A percentile compares a stretch with the other conserved stretches of the same genome.
These are phyloP conservation scores for Pteropus alecto DNA, from an alignment of 2,113 vertebrate species.

Conservation along the genomic window DNA sequence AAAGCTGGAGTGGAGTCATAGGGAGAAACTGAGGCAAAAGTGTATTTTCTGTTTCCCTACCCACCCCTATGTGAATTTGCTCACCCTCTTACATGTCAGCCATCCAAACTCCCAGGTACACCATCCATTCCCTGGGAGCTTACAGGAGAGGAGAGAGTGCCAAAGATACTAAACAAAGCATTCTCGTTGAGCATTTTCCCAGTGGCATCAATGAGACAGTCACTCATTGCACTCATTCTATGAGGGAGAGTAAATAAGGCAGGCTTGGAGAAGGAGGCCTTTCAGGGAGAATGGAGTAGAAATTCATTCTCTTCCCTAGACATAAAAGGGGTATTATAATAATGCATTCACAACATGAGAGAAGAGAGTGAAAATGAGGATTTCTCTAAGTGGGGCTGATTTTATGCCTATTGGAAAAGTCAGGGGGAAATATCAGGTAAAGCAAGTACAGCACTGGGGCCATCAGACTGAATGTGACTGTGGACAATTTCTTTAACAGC, in stretches of 20 bases:
- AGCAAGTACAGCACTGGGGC: neutral
- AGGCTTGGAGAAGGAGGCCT: neutral
- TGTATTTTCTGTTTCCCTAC: neutral
- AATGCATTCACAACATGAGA: neutral
- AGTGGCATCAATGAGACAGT: neutral
- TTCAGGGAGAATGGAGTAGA: neutral
- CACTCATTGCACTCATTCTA: neutral
- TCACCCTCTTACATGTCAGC: fast-evolving
- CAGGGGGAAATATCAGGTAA: neutral
- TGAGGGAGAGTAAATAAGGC: neutral
- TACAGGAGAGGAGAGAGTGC: no score
- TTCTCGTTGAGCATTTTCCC: neutral
- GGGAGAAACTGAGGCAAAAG: neutral
- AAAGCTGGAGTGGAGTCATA: neutral
- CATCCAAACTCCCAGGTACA: no score
- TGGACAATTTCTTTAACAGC: neutral
- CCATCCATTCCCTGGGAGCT: neutral
- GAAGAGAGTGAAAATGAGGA: neutral
- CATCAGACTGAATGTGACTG: neutral
- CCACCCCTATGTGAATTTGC: neutral
- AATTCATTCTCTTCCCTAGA: neutral
- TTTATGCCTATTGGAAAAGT: neutral
- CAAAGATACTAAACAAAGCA: no score
- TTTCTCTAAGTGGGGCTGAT: neutral
- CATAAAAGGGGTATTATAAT: neutral